These are phyloP conservation scores for Piliocolobus tephrosceles DNA, from an alignment of 2,113 vertebrate genomes.

Conservation along the genomic window DNA sequence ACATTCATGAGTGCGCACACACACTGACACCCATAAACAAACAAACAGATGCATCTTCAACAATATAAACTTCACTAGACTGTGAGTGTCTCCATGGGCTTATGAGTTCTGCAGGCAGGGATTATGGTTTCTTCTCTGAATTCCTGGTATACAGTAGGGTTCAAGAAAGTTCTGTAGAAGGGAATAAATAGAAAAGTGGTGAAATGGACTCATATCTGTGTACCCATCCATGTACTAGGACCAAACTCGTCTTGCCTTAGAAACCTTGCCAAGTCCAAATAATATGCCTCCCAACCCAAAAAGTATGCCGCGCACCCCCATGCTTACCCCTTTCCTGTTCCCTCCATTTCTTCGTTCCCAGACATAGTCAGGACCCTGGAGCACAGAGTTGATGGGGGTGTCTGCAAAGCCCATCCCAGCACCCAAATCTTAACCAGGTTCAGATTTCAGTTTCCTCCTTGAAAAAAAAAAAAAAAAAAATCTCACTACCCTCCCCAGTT, in stretches of 20 bases:
- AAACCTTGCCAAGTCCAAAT: not conserved
- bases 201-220: not conserved
- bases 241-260: not conserved
- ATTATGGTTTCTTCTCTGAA: not conserved
- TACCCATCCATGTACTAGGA: not conserved
- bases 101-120: not conserved
- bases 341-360: not conserved
- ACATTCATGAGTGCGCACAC: not conserved
- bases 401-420: not conserved
- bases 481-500: not conserved
- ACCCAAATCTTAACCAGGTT: not conserved
- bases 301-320: not conserved
- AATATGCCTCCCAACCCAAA: not conserved
- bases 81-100: not conserved
- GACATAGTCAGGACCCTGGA: not conserved
- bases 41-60: not conserved
- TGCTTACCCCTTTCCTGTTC: not conserved
- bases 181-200: not conserved
- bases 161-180: not conserved
- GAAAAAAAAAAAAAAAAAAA: not conserved
- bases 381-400: not conserved
- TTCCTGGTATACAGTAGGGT: not conserved
- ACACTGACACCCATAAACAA: not conserved
- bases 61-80: not conserved
- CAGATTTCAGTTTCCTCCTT: not conserved